Evolutionary conservation across 2,888 invertebrate species (phyloP), one percentile per base, ranked within the genome.

Genomic region (Eupithecia subfuscata): DNA sequence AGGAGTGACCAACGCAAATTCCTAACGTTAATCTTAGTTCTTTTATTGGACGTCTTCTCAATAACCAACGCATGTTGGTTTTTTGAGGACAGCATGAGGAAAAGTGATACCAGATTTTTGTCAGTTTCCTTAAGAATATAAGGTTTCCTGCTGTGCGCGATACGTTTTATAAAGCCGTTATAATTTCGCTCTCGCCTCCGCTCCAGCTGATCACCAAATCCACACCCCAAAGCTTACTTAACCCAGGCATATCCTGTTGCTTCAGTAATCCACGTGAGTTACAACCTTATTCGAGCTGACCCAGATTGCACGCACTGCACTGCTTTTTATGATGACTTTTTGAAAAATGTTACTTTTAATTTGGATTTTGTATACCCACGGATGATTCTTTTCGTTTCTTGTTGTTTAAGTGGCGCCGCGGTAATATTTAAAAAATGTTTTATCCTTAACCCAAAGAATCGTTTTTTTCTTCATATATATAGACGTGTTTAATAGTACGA

Each of bases 331-430:
- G 93, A 94, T 91, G 93, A 94, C 94, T 93, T 94, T 93, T 92
- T 94, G 95, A 95, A 92, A 94, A 93, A 94, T 94, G 92, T 89
- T 90, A 88, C 91, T 93, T 93, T 94, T 94, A 94, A 94, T 94
- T 92, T 88, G 86, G 86, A 84, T 84, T 56, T 72, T 52, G 48
- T 30, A 34, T 48, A 65, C 86, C 84, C 85, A 86, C 90, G 86
- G 89, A 90, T 88, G 22, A 67, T 67, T 12, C 68, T 14, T 43
- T 25, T 0, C 0, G 68, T 45, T 9, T 1, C 25, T 45, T 68
- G 22, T 22, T 45, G 68, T 14, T 43, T 45, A 67, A 67, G 65
- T 67, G 40, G 37, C 65, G 37, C 65, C 40, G 40, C 11, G n/a
- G n/a, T 22, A 22, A 37, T 5, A 37, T n/a, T 18, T 34, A 34